Evolutionary conservation across 2,888 invertebrate species (phyloP), one percentile per base, ranked within the genome.

Genomic region (Phengaris alcon): DNA sequence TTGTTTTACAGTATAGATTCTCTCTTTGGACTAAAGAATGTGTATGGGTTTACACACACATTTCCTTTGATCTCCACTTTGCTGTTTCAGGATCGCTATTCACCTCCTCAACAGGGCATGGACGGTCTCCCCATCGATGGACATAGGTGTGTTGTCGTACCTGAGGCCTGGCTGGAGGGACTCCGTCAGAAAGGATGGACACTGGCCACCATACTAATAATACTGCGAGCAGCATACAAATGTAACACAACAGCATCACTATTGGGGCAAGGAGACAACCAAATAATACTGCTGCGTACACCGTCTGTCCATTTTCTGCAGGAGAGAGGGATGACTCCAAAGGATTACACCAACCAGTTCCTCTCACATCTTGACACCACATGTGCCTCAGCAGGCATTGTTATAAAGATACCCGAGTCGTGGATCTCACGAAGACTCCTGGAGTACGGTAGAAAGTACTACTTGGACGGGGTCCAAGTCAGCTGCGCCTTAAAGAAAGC

Each of bases 161-260:
- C 59, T 2, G 59, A 59, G 6, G 59, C 59, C 1, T 59, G 59
- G 59, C 7, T 59, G 1, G 59, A 59, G 6, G 59, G 22, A 0
- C 35, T 77, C 0, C 7, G 77, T 0, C 77, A 78, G 35, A 78
- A 78, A 54, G 76, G 78, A 2, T 78, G 77, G 78, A 78, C 78
- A 5, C 73, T 78, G 3, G 73, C 75, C 6, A 77, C 78, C 12
- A 69, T 77, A 4, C 55, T 78, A 2, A 9, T 78, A 0, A 78
- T 78, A 6, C 75, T 78, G 0, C 12, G 70, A 0, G 76, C 78
- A 2, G 48, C 77, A 6, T 74, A 73, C 59, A 55, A 10, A 12
- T 78, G 74, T 13, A 78, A 76, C 0, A 70, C 73, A 48, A n/a
- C n/a, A n/a, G n/a, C n/a, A n/a, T n/a, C n/a, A n/a, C n/a, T n/a